phyloP scores from a whole-genome alignment of 2,888 invertebrate genomes.

The Pyrrhosoma nymphula region DNA sequence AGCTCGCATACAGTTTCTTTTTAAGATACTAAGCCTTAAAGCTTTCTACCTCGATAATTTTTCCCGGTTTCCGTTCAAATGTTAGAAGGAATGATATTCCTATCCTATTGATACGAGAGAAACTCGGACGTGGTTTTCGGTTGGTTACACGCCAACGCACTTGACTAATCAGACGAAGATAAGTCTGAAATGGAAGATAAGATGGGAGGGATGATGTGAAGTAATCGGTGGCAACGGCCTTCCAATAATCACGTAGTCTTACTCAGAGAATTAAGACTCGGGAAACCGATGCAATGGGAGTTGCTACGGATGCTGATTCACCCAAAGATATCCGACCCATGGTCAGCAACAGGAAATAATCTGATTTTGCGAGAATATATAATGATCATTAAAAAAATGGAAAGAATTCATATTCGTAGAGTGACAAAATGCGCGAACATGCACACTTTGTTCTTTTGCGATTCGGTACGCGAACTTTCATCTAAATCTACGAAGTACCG shows the following conservation, averaged over 20 bases:
- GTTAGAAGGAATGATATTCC: too few species aligned
- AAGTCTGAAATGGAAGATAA: not conserved
- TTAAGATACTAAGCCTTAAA: too few species aligned
- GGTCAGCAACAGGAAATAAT: not conserved
- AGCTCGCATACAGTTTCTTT: too few species aligned
- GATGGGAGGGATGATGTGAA: not conserved
- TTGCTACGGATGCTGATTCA: not conserved
- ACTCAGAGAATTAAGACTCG: not conserved
- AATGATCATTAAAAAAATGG: too few species aligned
- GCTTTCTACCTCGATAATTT: too few species aligned
- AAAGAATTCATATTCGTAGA: too few species aligned
- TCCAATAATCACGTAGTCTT: not conserved
- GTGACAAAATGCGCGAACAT: too few species aligned
- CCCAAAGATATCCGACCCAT: not conserved
- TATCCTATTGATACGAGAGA: too few species aligned
- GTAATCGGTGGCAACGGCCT: constrained; percentile 2
- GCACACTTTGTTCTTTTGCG: too few species aligned
- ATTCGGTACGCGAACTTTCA: not conserved
- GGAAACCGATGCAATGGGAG: not conserved
- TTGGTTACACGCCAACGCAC: not conserved
- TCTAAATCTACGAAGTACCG: not conserved
- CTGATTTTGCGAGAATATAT: not conserved
- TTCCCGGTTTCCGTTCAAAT: too few species aligned
- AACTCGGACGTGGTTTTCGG: too few species aligned
- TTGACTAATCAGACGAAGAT: not conserved